Base-by-base conservation (phyloP, 2,888 invertebrate genomes). In the Cephus nigrinus region DNA sequence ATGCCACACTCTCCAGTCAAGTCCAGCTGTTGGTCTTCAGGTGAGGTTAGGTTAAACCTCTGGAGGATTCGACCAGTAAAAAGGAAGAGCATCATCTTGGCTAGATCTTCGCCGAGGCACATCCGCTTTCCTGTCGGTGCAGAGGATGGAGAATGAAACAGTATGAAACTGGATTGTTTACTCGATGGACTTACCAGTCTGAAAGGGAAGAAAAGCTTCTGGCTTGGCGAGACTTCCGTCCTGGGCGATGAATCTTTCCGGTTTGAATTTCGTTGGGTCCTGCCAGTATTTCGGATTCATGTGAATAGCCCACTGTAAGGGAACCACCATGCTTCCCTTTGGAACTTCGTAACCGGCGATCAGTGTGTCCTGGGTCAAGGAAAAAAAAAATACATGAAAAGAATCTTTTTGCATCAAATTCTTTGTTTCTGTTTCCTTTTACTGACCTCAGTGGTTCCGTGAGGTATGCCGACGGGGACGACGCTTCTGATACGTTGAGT, bases 81-180 rank as follows among this genome's bases (percentile, higher is more conserved):
- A 1, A 96, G 89, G 79, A 93, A 94, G 35, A 95, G 87, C 33
- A 95, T 88, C 95, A 96, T 96, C 81, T 94, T 94, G 0, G 96
- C 96, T 72, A 97, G 91, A 87, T 97, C 97, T 80, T 97, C 97
- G 0, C 97, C 97, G 0, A 97, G 94, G 88, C 97, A 97, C 93
- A 96, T 95, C 55, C 97, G 94, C 89, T 97, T 96, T 32, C 97
- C 97, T 97, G 30, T 69, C 15, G 85, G 23, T 92, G 88, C 79
- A 83, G 69, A 84, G 78, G 76, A 80, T 79, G 34, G 12, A 75
- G 23, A 78, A 68, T 75, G 5, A 9, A 15, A 68, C 32, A 12
- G 3, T 55, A 71, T 68, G 31, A 40, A 35, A 55, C 68, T 76
- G 68, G 71, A 69, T 69, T 15, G 5, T 40, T 40, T 5, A 23